Evolutionary conservation across 2,797 vertebrate genomes (phyloP), one percentile per base, ranked within the genome.

Genomic region (Picus viridis): DNA sequence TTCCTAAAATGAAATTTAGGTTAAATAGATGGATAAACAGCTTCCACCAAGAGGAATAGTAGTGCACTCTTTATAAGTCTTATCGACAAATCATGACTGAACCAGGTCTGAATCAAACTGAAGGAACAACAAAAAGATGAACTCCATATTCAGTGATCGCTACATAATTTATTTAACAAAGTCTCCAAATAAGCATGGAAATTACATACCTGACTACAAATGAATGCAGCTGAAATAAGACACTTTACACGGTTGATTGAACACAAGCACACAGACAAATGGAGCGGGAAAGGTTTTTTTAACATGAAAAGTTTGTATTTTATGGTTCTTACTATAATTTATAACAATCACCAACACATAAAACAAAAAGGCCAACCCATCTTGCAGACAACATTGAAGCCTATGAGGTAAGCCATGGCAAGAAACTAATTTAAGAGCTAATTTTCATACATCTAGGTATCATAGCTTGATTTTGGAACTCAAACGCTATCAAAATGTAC

Each of bases 211-310:
- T 93, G 84, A 73, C 88, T 92, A 91, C 92, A 95, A 96, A 94
- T 65, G 32, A 91, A 93, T 92, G 70, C 67, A 84, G 86, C 86
- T 82, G 63, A 94, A 96, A 89, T 75, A 88, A 94, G 91, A 96
- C 82, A 80, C 30, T 16, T 94, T 95, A 95, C 89, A 96, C 90
- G 89, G 76, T 70, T 93, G 95, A 83, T 95, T 81, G 90, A 96
- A 89, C 87, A 96, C 57, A 9, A 96, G 74, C 91, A 96, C 93
- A 93, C 80, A 94, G 78, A 96, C 93, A 95, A 90, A 96, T 96
- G 94, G 93, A 95, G 81, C 53, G 88, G 85, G 85, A 95, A 94
- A 86, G 24, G 6, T 36, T 86, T 82, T 92, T 92, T 95, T 69
- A 94, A 95, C 90, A 94, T 41, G 81, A 80, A 83, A 93, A 86